These are phyloP conservation scores for Neocrepidodera transversa DNA, from an alignment of 2,888 invertebrate genomes.

Conservation along the genomic window DNA sequence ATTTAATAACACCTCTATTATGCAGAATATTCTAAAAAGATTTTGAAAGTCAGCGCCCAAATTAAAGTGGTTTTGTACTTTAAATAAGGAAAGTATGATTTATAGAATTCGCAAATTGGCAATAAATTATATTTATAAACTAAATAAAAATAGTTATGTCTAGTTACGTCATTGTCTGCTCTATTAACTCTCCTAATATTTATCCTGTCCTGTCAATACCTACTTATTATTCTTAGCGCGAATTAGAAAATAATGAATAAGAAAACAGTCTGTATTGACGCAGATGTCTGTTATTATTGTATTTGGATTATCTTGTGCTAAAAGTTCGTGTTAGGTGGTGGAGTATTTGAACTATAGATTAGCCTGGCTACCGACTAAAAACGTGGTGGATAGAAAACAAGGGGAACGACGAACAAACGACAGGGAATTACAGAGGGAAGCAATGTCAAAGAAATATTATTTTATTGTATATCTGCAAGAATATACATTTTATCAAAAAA, in stretches of 20 bases:
- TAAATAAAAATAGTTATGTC: too few relatives aligned
- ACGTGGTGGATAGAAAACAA: constrained; percentile 31
- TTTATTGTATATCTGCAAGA: too few relatives aligned
- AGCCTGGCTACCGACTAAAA: constrained; percentile 55
- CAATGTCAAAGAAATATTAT: neutral
- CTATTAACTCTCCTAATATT: constrained; percentile 6
- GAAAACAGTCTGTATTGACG: constrained; percentile 40
- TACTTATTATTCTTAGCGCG: constrained; percentile 8
- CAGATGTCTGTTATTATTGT: constrained; percentile 46
- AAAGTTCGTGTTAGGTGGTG: constrained; percentile 40
- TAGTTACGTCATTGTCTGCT: neutral
- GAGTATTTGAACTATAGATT: constrained; percentile 60
- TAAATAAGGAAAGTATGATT: neutral
- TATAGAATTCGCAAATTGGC: too few relatives aligned
- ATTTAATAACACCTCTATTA: constrained; percentile 37
- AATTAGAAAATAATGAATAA: constrained; percentile 35
- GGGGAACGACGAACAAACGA: neutral
- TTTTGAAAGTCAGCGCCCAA: neutral
- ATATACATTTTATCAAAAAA: too few relatives aligned
- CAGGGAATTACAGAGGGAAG: constrained; percentile 4
- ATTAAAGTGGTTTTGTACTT: neutral
- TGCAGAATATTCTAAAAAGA: constrained; percentile 22
- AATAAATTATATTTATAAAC: too few relatives aligned
- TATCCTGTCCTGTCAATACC: constrained; percentile 5
- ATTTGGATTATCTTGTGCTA: constrained; percentile 47